phyloP scores from a whole-genome alignment of 2,888 invertebrate genomes.

The Prosapia bicincta region DNA sequence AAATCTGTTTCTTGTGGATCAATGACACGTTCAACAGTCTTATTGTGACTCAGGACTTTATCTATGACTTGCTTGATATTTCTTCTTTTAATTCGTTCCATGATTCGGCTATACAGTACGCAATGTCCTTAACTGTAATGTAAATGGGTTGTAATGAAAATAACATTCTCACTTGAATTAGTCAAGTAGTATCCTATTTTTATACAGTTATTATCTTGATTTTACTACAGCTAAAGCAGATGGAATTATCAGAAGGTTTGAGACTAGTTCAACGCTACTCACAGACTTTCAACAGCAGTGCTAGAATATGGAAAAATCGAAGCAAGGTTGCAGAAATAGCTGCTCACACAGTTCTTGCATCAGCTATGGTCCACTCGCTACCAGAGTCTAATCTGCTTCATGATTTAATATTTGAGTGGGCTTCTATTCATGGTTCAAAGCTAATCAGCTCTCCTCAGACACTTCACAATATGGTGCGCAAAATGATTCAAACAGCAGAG shows the following conservation, averaged over 20 bases:
- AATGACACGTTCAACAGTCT: too few species aligned
- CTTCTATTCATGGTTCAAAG: background rate
- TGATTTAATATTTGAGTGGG: constrained; percentile 47
- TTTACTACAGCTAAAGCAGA: constrained; percentile 52
- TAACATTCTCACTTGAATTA: too few species aligned
- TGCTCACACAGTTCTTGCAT: constrained; percentile 54
- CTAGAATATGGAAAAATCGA: constrained; percentile 55
- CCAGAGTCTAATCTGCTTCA: constrained; percentile 42
- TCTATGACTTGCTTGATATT: too few species aligned
- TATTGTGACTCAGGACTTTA: too few species aligned
- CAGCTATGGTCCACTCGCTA: constrained; percentile 53
- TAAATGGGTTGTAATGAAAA: too few species aligned
- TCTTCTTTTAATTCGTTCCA: too few species aligned
- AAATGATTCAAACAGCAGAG: constrained; percentile 53
- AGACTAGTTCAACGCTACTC: constrained; percentile 53
- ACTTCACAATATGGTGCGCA: constrained; percentile 47
- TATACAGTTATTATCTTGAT: too few species aligned
- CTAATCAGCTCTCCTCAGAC: constrained; percentile 29
- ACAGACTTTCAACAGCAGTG: constrained; percentile 44
- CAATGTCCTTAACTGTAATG: too few species aligned
- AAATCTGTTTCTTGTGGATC: too few species aligned
- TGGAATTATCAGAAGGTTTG: constrained; percentile 53
- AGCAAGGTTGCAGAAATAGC: constrained; percentile 54
- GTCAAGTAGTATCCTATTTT: too few species aligned
- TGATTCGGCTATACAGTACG: too few species aligned